Percentiles rank a stretch among this genome's conserved stretches.
Conservation (phyloP, 2,888 invertebrate species). For the Euplagia quadripunctaria region DNA sequence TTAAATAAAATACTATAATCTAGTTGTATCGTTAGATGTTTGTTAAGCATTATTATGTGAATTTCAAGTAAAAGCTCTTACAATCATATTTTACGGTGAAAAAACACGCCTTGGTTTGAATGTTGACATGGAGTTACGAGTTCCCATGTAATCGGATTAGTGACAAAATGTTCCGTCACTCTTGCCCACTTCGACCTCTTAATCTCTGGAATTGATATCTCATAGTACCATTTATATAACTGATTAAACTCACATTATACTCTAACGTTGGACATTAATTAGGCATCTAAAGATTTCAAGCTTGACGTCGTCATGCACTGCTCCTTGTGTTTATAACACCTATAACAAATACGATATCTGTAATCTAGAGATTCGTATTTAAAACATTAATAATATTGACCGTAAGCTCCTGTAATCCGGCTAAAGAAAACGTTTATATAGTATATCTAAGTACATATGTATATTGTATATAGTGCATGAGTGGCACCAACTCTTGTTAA, state of each 20-base stretch:
- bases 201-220: conserved; percentile 67
- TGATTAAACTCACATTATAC: conserved; percentile 33
- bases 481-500: too few species aligned
- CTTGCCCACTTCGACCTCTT: conserved; percentile 56
- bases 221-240: conserved; percentile 50
- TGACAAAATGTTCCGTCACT: conserved; percentile 67
- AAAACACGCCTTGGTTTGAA: conserved; percentile 48
- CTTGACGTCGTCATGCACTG: not conserved
- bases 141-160: conserved; percentile 72
- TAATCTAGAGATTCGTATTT: too few species aligned
- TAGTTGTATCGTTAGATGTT: not conserved
- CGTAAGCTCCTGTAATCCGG: not conserved
- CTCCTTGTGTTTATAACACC: too few species aligned
- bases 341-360: too few species aligned
- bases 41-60: not conserved
- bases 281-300: not conserved
- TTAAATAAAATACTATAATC: not conserved
- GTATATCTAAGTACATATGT: not conserved
- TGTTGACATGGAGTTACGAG: conserved; percentile 58
- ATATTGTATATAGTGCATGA: too few species aligned
- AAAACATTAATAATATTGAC: not conserved
- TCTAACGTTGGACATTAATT: not conserved
- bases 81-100: conserved; percentile 22
- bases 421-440: not conserved
- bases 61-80: not conserved